phyloP scores from a whole-genome alignment of 2,888 invertebrate genomes.

The Patella ulyssiponensis region DNA sequence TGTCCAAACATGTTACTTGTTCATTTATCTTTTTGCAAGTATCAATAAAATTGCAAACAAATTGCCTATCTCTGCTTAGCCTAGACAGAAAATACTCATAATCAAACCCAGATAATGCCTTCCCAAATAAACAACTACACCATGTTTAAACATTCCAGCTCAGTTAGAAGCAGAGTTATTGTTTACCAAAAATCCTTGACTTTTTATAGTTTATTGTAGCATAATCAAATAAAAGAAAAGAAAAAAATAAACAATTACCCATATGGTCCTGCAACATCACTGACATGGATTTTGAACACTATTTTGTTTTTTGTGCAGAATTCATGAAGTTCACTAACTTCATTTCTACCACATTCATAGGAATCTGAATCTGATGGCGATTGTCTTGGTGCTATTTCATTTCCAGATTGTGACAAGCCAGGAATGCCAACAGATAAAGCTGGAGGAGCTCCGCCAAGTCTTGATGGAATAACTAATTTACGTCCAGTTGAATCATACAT shows the following conservation, averaged over 20 bases:
- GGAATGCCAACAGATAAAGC: background rate
- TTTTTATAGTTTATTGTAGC: too few relatives aligned
- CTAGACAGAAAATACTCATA: too few relatives aligned
- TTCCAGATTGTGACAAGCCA: background rate
- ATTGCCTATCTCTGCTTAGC: too few relatives aligned
- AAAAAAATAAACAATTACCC: constrained; percentile 42
- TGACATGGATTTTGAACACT: constrained; percentile 46
- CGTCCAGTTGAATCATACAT: constrained; percentile 47
- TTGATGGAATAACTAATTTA: constrained; percentile 30
- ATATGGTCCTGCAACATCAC: constrained; percentile 51
- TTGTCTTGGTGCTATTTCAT: background rate
- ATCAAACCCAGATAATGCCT: too few relatives aligned
- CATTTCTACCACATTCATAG: constrained; percentile 39
- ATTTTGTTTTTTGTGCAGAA: constrained; percentile 47
- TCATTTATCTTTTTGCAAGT: too few relatives aligned
- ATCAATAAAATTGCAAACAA: too few relatives aligned
- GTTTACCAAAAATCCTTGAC: too few relatives aligned
- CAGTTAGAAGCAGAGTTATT: too few relatives aligned
- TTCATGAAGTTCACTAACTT: constrained; percentile 49
- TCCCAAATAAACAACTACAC: too few relatives aligned
- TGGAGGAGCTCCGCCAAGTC: background rate
- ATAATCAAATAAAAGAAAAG: too few relatives aligned
- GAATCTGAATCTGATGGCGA: background rate
- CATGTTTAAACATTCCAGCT: too few relatives aligned
- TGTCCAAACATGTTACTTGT: too few relatives aligned